Conservation (phyloP, 2,113 vertebrate genomes). For the Scomber scombrus region DNA sequence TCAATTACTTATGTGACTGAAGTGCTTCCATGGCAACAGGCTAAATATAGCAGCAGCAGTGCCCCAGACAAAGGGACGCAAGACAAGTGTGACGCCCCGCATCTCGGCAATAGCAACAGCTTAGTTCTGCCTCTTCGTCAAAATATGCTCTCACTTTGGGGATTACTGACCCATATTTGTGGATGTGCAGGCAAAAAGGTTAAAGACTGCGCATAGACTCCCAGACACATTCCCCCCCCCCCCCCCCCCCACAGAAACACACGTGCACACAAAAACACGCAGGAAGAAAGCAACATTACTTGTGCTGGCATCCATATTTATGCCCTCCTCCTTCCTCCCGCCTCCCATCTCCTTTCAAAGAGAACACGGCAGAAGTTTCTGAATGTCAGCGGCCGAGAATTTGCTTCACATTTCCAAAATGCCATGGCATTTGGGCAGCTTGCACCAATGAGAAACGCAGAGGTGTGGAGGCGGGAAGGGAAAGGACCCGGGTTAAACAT, state of each 20-base stretch:
- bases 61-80: slow-evolving; percentile 71
- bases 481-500: slow-evolving; percentile 70
- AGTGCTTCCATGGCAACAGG: slow-evolving; percentile 76
- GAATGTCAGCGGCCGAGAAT: slow-evolving; percentile 88
- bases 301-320: slow-evolving; percentile 85
- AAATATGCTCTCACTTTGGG: slow-evolving; percentile 80
- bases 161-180: slow-evolving; percentile 87
- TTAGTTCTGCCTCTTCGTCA: slow-evolving; percentile 79
- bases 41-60: slow-evolving; percentile 77
- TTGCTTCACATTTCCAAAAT: slow-evolving; percentile 87
- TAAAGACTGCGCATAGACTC: slow-evolving; percentile 80
- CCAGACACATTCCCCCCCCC: slow-evolving; percentile 20
- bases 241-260: background rate
- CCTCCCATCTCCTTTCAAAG: slow-evolving; percentile 61
- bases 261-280: slow-evolving; percentile 32
- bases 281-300: slow-evolving; percentile 73
- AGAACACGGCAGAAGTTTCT: slow-evolving; percentile 84
- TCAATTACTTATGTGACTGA: slow-evolving; percentile 73
- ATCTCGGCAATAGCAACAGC: slow-evolving; percentile 74
- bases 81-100: slow-evolving; percentile 71
- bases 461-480: slow-evolving; percentile 69
- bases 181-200: slow-evolving; percentile 83
- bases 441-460: slow-evolving; percentile 78
- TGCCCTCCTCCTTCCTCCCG: slow-evolving; percentile 50
- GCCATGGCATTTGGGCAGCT: slow-evolving; percentile 88